These are phyloP conservation scores for Drosophila sechellia DNA, from an alignment of 1,140 invertebrate genomes.

Conservation along the genomic window DNA sequence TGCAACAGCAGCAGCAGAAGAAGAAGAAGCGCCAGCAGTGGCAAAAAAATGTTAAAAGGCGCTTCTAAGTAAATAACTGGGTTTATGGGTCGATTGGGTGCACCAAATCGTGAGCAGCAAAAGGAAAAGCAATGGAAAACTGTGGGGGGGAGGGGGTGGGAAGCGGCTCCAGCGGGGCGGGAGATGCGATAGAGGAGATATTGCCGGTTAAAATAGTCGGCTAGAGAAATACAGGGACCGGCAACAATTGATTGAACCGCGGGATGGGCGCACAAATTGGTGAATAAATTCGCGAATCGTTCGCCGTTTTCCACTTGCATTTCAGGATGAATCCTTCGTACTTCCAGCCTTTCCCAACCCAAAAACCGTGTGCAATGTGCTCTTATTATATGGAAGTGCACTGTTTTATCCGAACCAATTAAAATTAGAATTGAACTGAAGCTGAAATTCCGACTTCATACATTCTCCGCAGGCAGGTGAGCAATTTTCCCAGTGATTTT, in stretches of 20 bases:
- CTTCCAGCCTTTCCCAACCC: no score
- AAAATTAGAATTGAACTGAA: background rate
- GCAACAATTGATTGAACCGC: conserved; percentile 46
- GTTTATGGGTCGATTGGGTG: conserved; percentile 84
- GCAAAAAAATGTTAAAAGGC: conserved; percentile 74
- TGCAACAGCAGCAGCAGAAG: conserved; percentile 21
- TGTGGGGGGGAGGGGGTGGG: background rate
- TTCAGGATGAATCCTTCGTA: background rate
- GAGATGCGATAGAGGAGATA: conserved; percentile 10
- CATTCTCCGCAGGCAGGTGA: background rate
- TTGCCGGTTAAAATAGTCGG: background rate
- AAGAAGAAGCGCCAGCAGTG: conserved; percentile 47
- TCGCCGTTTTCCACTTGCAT: conserved; percentile 26
- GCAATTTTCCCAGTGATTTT: conserved; percentile 31
- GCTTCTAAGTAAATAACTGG: conserved; percentile 84
- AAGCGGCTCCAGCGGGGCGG: background rate
- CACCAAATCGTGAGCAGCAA: conserved; percentile 80
- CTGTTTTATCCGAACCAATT: background rate
- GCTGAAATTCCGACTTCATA: background rate
- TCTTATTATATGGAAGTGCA: no score
- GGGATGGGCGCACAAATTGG: conserved; percentile 42
- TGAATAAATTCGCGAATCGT: conserved; percentile 32
- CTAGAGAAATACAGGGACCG: conserved; percentile 7
- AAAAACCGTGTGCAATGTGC: no score
- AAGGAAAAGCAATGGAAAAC: conserved; percentile 50